Evolutionary conservation across 2,888 invertebrate species (phyloP), one percentile per base, ranked within the genome.

Genomic region (Phorcus lineatus): DNA sequence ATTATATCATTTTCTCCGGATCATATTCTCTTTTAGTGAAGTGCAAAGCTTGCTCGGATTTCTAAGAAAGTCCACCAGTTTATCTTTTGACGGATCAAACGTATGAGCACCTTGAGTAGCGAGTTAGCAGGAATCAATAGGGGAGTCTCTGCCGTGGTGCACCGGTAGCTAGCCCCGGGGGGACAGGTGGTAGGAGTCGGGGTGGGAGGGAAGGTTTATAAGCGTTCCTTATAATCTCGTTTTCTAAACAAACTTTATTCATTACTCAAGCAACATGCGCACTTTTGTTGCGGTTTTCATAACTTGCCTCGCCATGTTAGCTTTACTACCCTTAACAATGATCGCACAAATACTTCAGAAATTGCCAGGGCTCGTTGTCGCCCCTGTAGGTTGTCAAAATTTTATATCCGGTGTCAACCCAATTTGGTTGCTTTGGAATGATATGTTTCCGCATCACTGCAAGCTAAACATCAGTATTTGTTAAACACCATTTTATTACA

Each of bases 1-100:
- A 74, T 74, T 74, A 74, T 74, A 74, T 74, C 74, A 74, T 74
- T 74, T 74, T 74, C 52, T 24, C 52, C 52, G 74, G 74, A 52
- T 74, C 74, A 74, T 52, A 74, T 74, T 74, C 74, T 24, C 62
- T 62, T 62, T 62, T 24, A 62, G 28, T 62, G 62, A 62, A 62
- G 62, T 62, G 62, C 62, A 62, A 62, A 28, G 62, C 62, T 62
- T 17, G 62, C 62, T 62, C 62, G 28, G 28, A 62, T 62, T 62
- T 62, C 62, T 62, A 62, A 62, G 28, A 62, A 28, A 62, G 28
- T 28, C 62, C 62, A 17, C 28, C 28, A 62, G 62, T 62, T 57
- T 62, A 62, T 62, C 62, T 62, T 62, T 62, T 62, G 62, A 62
- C 62, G 62, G 28, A 62, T 62, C 62, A 28, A 24, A 22, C 4